Percentiles rank a stretch among this genome's conserved stretches.
Conservation (phyloP, 1,140 invertebrate species). For the Camponotus pennsylvanicus region DNA sequence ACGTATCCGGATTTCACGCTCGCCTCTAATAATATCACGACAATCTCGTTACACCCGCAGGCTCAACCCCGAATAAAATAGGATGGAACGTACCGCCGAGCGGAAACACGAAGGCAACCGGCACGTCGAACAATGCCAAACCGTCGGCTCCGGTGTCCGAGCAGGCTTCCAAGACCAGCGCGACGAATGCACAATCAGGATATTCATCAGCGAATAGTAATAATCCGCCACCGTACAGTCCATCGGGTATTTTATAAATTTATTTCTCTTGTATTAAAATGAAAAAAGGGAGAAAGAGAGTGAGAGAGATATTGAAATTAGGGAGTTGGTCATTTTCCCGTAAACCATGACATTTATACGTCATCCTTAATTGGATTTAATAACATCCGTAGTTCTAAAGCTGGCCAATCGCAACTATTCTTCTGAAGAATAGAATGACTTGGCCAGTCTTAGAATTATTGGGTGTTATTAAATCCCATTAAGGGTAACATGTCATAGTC, state of each 20-base stretch:
- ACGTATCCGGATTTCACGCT: background rate
- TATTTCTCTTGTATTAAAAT: background rate
- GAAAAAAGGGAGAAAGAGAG: no score
- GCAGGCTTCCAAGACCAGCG: slow-evolving; percentile 79
- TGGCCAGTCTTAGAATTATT: no score
- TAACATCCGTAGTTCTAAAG: no score
- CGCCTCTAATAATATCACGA: background rate
- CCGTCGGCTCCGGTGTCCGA: slow-evolving; percentile 81
- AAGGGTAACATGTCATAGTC: no score
- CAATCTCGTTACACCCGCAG: slow-evolving; percentile 51
- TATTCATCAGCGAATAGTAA: slow-evolving; percentile 67
- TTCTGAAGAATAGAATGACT: no score
- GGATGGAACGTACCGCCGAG: slow-evolving; percentile 81
- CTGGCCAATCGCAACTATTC: no score
- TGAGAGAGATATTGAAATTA: background rate
- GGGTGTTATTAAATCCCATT: no score
- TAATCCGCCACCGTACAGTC: slow-evolving; percentile 35
- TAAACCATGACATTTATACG: no score
- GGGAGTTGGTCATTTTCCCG: no score
- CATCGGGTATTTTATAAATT: slow-evolving; percentile 30
- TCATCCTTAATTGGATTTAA: no score
- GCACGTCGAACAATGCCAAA: slow-evolving; percentile 65
- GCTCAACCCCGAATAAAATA: slow-evolving; percentile 77
- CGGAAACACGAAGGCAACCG: slow-evolving; percentile 35
- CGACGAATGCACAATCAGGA: slow-evolving; percentile 81